Evolutionary conservation across 2,888 invertebrate genomes (phyloP).

Genomic region (Allacma fusca): DNA sequence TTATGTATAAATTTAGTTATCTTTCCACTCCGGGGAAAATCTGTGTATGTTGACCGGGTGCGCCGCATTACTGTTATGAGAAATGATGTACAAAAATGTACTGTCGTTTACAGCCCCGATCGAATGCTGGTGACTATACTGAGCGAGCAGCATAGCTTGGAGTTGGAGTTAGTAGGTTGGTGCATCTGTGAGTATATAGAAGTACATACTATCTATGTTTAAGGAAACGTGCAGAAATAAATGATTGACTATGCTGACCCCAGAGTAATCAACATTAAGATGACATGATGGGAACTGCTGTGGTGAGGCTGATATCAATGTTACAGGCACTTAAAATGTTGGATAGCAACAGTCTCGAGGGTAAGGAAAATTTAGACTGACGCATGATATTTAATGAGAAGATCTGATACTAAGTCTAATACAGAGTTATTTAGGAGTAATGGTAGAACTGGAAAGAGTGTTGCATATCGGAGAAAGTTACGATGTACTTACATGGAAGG

Average conservation of each 20-base stretch:
- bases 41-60: no score
- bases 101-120: no score
- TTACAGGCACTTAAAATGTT: not conserved
- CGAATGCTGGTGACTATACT: not conserved
- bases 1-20: no score
- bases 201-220: no score
- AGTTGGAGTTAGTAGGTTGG: no score
- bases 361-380: conserved; percentile 29
- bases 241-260: conserved; percentile 32
- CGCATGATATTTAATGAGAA: conserved; percentile 23
- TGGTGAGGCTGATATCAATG: conserved; percentile 13
- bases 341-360: not conserved
- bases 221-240: conserved; percentile 9
- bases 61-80: no score
- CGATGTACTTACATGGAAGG: conserved; percentile 2
- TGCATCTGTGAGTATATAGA: no score
- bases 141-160: not conserved
- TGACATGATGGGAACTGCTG: conserved; percentile 10
- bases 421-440: conserved; percentile 4
- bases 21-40: no score
- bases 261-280: conserved; percentile 19
- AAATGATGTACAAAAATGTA: no score
- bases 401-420: not conserved
- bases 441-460: not conserved
- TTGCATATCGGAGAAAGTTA: not conserved